These are phyloP conservation scores for Apamea epomidion DNA, from an alignment of 2,888 invertebrate species.

Conservation along the genomic window DNA sequence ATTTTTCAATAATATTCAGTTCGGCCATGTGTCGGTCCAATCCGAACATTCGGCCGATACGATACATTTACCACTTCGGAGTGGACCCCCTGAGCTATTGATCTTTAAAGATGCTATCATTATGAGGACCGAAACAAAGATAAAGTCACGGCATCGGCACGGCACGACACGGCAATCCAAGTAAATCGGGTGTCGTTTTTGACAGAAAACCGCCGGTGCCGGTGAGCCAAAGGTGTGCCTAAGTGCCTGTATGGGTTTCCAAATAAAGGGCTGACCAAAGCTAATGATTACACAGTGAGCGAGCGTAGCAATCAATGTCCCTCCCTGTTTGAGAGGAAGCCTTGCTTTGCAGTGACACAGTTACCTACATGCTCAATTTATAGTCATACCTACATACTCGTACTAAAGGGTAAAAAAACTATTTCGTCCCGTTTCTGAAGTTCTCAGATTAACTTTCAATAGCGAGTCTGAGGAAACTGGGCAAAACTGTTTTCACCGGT, in stretches of 20 bases:
- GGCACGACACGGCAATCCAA: not conserved
- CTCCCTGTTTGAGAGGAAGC: not conserved
- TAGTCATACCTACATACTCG: not conserved
- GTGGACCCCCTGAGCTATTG: not conserved
- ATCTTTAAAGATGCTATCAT: not conserved
- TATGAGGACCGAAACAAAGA: not conserved
- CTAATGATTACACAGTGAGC: conserved; percentile 4
- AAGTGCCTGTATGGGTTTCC: conserved; percentile 12
- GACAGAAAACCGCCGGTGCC: not conserved
- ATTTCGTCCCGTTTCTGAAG: too few relatives aligned
- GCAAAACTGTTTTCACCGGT: too few relatives aligned
- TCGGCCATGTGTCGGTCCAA: too few relatives aligned
- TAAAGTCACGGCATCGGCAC: not conserved
- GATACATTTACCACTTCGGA: too few relatives aligned
- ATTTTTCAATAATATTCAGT: too few relatives aligned
- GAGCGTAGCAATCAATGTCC: not conserved
- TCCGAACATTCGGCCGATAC: too few relatives aligned
- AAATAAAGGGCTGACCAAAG: not conserved
- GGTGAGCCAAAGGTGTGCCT: not conserved
- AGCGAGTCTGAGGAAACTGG: too few relatives aligned
- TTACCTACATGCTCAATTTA: not conserved
- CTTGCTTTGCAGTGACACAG: not conserved
- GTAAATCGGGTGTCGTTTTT: not conserved
- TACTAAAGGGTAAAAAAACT: not conserved
- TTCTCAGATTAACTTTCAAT: too few relatives aligned